These are phyloP conservation scores for Sylvicapra grimmia DNA, from an alignment of 2,113 vertebrate species.

Conservation along the genomic window DNA sequence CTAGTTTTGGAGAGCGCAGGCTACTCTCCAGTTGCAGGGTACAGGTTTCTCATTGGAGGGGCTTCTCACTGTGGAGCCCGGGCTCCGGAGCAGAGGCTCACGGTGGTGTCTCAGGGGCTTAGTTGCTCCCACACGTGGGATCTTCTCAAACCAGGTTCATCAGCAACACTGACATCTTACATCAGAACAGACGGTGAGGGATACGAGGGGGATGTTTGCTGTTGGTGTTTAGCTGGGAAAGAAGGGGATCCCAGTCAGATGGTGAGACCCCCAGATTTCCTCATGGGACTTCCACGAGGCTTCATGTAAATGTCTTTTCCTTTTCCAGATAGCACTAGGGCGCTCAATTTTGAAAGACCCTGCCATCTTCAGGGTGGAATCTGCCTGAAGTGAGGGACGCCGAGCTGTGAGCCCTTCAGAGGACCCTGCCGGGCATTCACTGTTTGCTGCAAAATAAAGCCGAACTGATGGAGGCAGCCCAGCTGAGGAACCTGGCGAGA, in stretches of 20 bases:
- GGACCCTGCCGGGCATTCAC: slow-evolving; percentile 35
- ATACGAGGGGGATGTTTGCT: too few relatives aligned
- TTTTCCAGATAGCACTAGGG: neutral
- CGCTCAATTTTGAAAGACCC: slow-evolving; percentile 11
- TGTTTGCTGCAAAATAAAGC: neutral
- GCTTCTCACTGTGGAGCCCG: too few relatives aligned
- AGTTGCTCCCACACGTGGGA: too few relatives aligned
- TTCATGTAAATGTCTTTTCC: neutral
- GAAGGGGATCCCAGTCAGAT: too few relatives aligned
- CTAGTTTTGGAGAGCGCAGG: too few relatives aligned
- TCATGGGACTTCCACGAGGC: neutral
- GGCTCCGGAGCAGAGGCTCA: too few relatives aligned
- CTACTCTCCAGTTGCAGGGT: too few relatives aligned
- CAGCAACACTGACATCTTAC: too few relatives aligned
- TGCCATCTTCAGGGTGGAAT: slow-evolving; percentile 40
- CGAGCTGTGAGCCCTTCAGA: slow-evolving; percentile 16
- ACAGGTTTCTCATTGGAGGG: too few relatives aligned
- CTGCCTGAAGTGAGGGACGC: slow-evolving; percentile 33
- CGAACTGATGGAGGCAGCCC: neutral
- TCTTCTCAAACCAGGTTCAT: too few relatives aligned
- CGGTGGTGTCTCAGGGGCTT: too few relatives aligned
- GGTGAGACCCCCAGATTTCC: neutral
- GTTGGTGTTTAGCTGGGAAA: neutral
- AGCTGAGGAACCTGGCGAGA: rapidly evolving
- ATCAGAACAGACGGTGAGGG: too few relatives aligned